Conservation (phyloP, 2,113 vertebrate genomes). For the Telmatochromis bifrenatus region DNA sequence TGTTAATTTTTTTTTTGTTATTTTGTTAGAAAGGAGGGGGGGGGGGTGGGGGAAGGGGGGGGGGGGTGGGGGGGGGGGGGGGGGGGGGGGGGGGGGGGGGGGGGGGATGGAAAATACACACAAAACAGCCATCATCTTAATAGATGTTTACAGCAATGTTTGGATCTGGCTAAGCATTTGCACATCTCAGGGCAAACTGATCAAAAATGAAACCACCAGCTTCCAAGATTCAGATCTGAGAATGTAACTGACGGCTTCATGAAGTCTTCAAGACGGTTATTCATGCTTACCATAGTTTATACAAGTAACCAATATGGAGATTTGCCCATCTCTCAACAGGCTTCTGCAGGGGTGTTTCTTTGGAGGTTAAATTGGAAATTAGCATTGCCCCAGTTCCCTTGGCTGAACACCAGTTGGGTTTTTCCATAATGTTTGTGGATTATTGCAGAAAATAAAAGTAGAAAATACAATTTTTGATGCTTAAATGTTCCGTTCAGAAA, state of each 20-base stretch:
- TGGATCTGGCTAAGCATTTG: background rate
- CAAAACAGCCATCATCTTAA: constrained; percentile 41
- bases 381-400: background rate
- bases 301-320: background rate
- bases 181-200: constrained; percentile 16
- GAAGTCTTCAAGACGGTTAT: background rate
- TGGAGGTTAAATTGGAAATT: background rate
- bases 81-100: background rate
- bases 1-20: no score
- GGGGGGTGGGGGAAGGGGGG: no score
- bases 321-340: background rate
- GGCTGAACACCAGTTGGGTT: background rate
- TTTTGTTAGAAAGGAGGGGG: no score
- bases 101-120: background rate
- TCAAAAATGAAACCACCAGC: constrained; percentile 15
- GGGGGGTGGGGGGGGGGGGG: no score
- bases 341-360: background rate
- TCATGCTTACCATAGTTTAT: background rate
- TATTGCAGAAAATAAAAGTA: background rate
- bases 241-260: background rate
- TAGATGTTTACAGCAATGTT: constrained; percentile 27
- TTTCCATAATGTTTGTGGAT: background rate
- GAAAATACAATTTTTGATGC: background rate
- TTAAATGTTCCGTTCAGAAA: background rate
- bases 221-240: background rate